Evolutionary conservation across 2,113 vertebrate species (phyloP).

Genomic region (Hippocampus zosterae): DNA sequence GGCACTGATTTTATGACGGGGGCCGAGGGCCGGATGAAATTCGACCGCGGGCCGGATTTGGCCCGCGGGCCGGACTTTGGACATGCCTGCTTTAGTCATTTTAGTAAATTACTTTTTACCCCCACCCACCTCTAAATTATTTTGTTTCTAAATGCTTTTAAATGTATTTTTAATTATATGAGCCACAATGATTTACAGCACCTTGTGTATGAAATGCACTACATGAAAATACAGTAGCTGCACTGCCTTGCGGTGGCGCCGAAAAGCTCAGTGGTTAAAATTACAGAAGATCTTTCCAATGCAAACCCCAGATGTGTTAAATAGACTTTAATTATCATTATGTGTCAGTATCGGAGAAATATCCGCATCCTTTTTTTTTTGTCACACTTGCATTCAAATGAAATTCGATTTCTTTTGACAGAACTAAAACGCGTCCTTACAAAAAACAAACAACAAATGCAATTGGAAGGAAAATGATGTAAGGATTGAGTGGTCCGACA

Average conservation of each 20-base stretch:
- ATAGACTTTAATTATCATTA: slow-evolving; percentile 30
- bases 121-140: too few relatives aligned
- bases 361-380: slow-evolving; percentile 9
- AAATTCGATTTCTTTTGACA: slow-evolving; percentile 14
- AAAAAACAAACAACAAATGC: slow-evolving; percentile 50
- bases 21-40: too few relatives aligned
- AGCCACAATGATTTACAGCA: too few relatives aligned
- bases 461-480: slow-evolving; percentile 17
- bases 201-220: background rate
- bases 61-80: too few relatives aligned
- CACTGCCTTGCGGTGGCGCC: background rate
- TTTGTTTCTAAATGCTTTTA: too few relatives aligned
- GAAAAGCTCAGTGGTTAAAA: background rate
- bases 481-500: slow-evolving; percentile 15
- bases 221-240: background rate
- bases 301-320: slow-evolving; percentile 5
- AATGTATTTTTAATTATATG: too few relatives aligned
- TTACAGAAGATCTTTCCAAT: background rate
- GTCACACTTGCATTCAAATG: slow-evolving; percentile 17
- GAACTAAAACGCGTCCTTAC: slow-evolving; percentile 23
- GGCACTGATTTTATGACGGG: too few relatives aligned
- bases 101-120: too few relatives aligned
- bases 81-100: too few relatives aligned
- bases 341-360: slow-evolving; percentile 9
- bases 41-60: too few relatives aligned